These are phyloP conservation scores for Xenops minutus DNA, from an alignment of 2,797 vertebrate genomes.

Conservation along the genomic window DNA sequence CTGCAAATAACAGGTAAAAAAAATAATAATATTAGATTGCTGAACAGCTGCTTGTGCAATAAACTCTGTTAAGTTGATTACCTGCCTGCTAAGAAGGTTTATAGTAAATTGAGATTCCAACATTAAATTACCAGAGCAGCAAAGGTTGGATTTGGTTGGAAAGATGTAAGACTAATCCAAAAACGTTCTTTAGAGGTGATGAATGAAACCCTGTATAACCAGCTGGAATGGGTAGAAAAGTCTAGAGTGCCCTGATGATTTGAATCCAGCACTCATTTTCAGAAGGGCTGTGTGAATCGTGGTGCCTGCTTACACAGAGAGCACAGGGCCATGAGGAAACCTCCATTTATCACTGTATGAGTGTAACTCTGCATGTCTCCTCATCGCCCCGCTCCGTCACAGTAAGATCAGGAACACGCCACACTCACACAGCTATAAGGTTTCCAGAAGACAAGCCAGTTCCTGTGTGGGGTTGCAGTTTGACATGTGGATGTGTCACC, in stretches of 20 bases:
- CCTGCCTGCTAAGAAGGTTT: slow-evolving; percentile 66
- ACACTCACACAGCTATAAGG: background rate
- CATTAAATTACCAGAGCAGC: slow-evolving; percentile 46
- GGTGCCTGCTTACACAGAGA: background rate
- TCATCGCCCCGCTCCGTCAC: fast-evolving
- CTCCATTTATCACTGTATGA: background rate
- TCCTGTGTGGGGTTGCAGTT: background rate
- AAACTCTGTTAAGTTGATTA: slow-evolving; percentile 64
- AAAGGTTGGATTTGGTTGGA: slow-evolving; percentile 31
- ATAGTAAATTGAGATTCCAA: slow-evolving; percentile 54
- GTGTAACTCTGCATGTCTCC: fast-evolving
- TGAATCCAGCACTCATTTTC: background rate
- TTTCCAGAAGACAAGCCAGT: background rate
- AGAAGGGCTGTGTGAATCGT: background rate
- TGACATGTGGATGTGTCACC: background rate
- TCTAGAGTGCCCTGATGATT: background rate
- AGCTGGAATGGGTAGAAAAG: background rate
- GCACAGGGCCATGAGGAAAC: background rate
- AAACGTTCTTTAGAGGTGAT: background rate
- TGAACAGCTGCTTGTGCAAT: slow-evolving; percentile 63
- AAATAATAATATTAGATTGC: slow-evolving; percentile 51
- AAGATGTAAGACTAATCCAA: slow-evolving; percentile 18
- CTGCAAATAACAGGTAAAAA: slow-evolving; percentile 60
- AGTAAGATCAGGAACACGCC: background rate
- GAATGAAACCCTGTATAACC: slow-evolving; percentile 2